Base-by-base conservation (phyloP, 2,888 invertebrate species). In the Leucoma salicis region DNA sequence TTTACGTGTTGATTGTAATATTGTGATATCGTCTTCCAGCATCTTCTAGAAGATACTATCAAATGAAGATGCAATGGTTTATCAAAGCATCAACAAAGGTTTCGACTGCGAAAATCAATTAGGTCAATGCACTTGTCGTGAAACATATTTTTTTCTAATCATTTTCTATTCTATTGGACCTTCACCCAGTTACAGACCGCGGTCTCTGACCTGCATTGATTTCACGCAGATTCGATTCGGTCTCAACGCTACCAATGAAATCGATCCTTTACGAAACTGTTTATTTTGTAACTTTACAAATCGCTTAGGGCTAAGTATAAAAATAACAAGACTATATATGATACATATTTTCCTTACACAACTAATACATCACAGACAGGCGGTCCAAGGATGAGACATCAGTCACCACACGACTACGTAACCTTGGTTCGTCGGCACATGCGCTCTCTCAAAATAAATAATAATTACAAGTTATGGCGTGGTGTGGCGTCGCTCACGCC, bases 211-310 rank as follows among this genome's bases (percentile, higher is more conserved):
- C 70, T 64, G 71, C 63, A 44, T 55, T 55, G 67, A 78, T 84
- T 82, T 83, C 82, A 83, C 78, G 83, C 74, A 52, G 57, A 67
- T 66, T 65, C 65, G 70, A 63, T 64, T 66, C 73, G 68, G 65
- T 59, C 68, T 59, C 60, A 63, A 65, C 61, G 7, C 15, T 14
- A 73, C 69, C 74, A 81, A 82, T 76, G 80, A 84, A 85, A 83
- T 70, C 69, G 58, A 65, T 61, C 62, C 59, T 83, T 86, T 79
- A 79, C 76, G 82, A 85, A 84, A 87, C 66, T 52, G 56, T 87
- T 88, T 87, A 88, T 87, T 87, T 78, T 69, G 87, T 85, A 87
- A 88, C 82, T 78, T 57, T 57, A 69, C 74, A 61, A 60, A 68
- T 70, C 51, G 57, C 74, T 74, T 77, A 77, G 45, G 57, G 53